Evolutionary conservation across 1,140 invertebrate species (phyloP).

Genomic region (Scylla paramamosain): DNA sequence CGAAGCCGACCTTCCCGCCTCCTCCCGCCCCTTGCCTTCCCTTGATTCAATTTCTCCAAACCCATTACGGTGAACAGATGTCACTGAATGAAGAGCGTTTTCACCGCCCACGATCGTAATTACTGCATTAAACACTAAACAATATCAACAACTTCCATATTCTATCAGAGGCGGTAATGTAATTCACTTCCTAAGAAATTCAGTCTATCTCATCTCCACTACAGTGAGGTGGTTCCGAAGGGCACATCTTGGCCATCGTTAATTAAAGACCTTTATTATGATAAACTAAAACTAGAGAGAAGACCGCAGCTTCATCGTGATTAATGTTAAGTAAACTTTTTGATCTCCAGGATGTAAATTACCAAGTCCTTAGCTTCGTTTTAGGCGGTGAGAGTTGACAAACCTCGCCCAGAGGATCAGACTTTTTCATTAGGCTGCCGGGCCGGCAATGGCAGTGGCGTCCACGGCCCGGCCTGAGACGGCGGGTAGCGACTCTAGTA

Average conservation of each 20-base stretch:
- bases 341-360: neutral
- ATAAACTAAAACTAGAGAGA: no score
- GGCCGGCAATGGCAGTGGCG: neutral
- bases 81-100: neutral
- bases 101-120: neutral
- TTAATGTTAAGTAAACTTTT: neutral
- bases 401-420: neutral
- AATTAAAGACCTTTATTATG: no score
- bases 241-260: no score
- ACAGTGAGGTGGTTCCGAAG: no score
- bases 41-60: conserved; percentile 8
- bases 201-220: neutral
- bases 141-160: conserved; percentile 4
- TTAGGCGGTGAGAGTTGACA: neutral
- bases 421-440: neutral
- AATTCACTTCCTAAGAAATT: neutral
- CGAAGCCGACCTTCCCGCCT: neutral
- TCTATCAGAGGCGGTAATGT: neutral
- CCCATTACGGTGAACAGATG: neutral
- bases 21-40: neutral
- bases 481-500: neutral
- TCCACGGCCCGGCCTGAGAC: neutral
- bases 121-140: neutral
- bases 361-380: neutral
- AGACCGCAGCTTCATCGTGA: no score